phyloP scores from a whole-genome alignment of 2,888 invertebrate genomes.

The Holacanthella duospinosa region DNA sequence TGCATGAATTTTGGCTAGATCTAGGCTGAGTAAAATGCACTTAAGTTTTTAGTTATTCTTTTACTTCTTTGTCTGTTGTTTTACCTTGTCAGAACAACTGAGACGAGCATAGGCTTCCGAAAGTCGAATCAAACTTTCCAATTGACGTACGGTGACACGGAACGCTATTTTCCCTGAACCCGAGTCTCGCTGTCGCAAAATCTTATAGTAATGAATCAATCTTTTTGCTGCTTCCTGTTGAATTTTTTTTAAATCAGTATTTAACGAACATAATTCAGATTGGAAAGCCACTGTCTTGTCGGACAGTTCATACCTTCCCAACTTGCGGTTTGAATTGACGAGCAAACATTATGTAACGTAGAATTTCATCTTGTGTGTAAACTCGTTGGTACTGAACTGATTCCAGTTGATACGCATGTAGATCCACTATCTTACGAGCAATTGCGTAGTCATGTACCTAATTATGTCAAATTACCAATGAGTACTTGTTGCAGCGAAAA shows the following conservation, averaged over 20 bases:
- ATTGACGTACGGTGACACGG: conserved; percentile 92
- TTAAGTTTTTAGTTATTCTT: no score
- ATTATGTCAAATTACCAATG: no score
- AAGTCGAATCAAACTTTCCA: conserved; percentile 89
- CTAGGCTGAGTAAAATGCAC: no score
- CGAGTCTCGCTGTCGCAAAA: conserved; percentile 73
- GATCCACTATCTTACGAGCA: conserved; percentile 85
- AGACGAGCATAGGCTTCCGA: conserved; percentile 94
- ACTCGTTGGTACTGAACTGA: conserved; percentile 64
- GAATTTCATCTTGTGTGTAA: conserved; percentile 78
- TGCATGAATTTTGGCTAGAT: no score
- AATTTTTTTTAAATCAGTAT: not conserved
- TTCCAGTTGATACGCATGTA: conserved; percentile 77
- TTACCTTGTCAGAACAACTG: conserved; percentile 79
- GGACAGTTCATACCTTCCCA: conserved; percentile 60
- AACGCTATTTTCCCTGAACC: conserved; percentile 64
- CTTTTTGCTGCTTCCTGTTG: conserved; percentile 72
- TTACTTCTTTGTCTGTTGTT: no score
- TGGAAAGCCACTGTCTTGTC: no score
- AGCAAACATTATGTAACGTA: conserved; percentile 93
- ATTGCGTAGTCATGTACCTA: conserved; percentile 90
- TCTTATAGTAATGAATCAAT: conserved; percentile 79
- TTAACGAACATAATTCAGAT: no score
- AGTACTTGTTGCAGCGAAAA: no score
- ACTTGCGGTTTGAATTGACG: conserved; percentile 86